These are phyloP conservation scores for Zonitis immaculata DNA, from an alignment of 2,888 invertebrate genomes.

Conservation along the genomic window DNA sequence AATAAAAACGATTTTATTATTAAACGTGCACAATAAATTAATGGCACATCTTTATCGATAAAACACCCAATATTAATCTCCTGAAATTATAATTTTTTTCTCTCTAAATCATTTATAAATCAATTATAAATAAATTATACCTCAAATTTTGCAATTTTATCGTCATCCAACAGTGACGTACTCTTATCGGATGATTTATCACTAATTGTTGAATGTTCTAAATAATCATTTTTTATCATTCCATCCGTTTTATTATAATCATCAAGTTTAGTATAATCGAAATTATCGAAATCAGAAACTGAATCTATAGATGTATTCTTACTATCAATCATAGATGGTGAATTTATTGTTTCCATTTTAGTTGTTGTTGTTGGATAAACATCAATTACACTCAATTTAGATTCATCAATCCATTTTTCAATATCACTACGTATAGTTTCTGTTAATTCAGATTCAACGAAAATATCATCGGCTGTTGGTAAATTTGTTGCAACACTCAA, in stretches of 20 bases:
- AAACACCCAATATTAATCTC: slow-evolving; percentile 64
- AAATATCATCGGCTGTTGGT: slow-evolving; percentile 42
- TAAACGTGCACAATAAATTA: slow-evolving; percentile 69
- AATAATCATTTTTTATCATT: slow-evolving; percentile 32
- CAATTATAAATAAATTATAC: slow-evolving; percentile 17
- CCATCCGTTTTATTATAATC: slow-evolving; percentile 26
- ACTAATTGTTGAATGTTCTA: slow-evolving; percentile 36
- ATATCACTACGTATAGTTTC: slow-evolving; percentile 43
- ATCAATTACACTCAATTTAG: slow-evolving; percentile 42
- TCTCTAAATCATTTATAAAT: too few species aligned
- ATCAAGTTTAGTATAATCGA: slow-evolving; percentile 9
- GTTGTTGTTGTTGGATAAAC: slow-evolving; percentile 21
- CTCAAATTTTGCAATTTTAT: slow-evolving; percentile 16
- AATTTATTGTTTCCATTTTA: slow-evolving; percentile 17
- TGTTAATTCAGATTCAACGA: slow-evolving; percentile 43
- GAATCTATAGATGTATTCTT: slow-evolving; percentile 7
- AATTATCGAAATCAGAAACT: slow-evolving; percentile 4
- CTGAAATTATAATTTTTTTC: slow-evolving; percentile 34
- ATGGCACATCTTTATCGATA: slow-evolving; percentile 59
- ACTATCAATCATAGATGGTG: not conserved
- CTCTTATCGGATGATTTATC: slow-evolving; percentile 44
- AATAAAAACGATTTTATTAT: slow-evolving; percentile 70
- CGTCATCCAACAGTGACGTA: slow-evolving; percentile 31
- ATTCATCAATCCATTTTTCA: slow-evolving; percentile 47
- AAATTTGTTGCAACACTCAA: slow-evolving; percentile 47